phyloP scores from a whole-genome alignment of 2,888 invertebrate genomes.

The Luperina testacea region DNA sequence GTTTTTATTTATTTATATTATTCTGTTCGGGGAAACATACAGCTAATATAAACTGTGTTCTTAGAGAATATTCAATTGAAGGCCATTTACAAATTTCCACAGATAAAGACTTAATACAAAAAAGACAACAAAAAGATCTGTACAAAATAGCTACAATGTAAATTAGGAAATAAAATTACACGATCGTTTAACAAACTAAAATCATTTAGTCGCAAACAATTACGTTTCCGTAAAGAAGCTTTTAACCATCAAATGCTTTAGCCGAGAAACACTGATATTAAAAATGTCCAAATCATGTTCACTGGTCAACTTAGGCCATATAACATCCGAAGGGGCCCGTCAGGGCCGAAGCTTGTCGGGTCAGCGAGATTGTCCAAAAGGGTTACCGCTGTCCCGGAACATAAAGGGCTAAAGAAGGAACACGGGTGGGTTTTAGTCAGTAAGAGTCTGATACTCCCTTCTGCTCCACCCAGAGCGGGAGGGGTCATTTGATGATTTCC shows the following conservation, averaged over 20 bases:
- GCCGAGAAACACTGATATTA: no score
- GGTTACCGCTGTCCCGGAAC: no score
- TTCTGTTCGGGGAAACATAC: background rate
- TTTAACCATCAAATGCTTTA: background rate
- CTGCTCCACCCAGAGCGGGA: no score
- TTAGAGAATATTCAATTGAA: background rate
- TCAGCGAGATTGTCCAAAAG: no score
- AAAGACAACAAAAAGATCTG: background rate
- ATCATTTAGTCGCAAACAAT: background rate
- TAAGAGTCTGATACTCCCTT: no score
- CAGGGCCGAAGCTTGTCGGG: no score
- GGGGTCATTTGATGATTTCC: no score
- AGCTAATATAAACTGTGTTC: background rate
- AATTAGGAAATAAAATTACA: background rate
- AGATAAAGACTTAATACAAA: background rate
- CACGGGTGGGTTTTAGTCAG: no score
- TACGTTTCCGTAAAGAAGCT: background rate
- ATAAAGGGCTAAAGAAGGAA: no score
- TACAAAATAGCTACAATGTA: background rate
- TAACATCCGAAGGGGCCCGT: no score
- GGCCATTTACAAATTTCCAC: background rate
- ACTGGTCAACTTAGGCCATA: background rate
- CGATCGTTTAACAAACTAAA: background rate
- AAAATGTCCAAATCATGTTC: no score
- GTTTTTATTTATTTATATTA: background rate